Evolutionary conservation across 1,140 invertebrate genomes (phyloP).

Genomic region (Ostrea edulis): DNA sequence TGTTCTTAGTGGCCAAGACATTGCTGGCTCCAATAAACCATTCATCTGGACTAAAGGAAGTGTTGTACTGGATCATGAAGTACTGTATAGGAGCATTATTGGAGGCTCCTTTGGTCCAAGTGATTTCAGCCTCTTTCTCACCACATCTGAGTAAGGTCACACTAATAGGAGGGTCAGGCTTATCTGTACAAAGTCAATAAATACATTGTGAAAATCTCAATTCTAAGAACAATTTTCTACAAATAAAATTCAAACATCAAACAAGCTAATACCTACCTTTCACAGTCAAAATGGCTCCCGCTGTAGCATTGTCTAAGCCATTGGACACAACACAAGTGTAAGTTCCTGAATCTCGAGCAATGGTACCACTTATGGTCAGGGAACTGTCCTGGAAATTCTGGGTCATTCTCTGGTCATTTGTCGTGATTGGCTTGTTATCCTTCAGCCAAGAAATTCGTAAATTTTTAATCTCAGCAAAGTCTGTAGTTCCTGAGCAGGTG

Average conservation of each 20-base stretch:
- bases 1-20: conserved; percentile 63
- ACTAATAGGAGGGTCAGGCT: conserved; percentile 92
- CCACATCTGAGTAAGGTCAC: conserved; percentile 74
- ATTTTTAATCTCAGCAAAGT: conserved; percentile 70
- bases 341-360: conserved; percentile 94
- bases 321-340: conserved; percentile 98
- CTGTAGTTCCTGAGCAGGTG: conserved; percentile 74
- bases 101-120: conserved; percentile 88
- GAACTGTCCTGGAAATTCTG: conserved; percentile 89
- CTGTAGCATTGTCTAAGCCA: conserved; percentile 90
- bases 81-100: conserved; percentile 95
- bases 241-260: background rate
- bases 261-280: conserved; percentile 83
- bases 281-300: conserved; percentile 93
- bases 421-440: conserved; percentile 85
- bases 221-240: background rate
- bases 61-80: conserved; percentile 96
- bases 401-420: conserved; percentile 84
- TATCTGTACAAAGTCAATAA: conserved; percentile 83
- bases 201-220: background rate
- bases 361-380: conserved; percentile 95
- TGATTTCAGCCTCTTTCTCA: conserved; percentile 86
- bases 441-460: conserved; percentile 73
- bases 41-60: conserved; percentile 93
- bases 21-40: conserved; percentile 83